Evolutionary conservation across 2,888 invertebrate genomes (phyloP).

Genomic region (Eristalinus sepulchralis): DNA sequence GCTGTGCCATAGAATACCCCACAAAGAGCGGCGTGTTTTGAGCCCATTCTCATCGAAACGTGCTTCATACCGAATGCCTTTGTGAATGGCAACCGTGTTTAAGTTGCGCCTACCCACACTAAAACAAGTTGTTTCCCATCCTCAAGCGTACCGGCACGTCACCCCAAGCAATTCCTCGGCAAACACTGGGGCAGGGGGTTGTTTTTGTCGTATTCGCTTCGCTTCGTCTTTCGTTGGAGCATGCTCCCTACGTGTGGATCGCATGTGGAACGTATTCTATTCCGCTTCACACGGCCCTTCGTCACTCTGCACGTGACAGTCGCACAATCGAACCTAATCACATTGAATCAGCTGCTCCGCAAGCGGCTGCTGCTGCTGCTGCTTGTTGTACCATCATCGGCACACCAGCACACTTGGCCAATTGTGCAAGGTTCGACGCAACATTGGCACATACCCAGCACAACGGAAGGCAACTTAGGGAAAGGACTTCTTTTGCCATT

Average conservation of each 20-base stretch:
- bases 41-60: background rate
- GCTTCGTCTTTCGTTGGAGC: constrained; percentile 37
- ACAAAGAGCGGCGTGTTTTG: background rate
- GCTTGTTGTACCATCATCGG: background rate
- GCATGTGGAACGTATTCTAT: constrained; percentile 36
- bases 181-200: constrained; percentile 27
- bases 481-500: constrained; percentile 37
- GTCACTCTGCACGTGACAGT: constrained; percentile 50
- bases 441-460: constrained; percentile 38
- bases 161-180: constrained; percentile 9
- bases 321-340: constrained; percentile 4
- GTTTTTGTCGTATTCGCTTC: constrained; percentile 47
- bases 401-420: constrained; percentile 12
- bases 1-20: background rate
- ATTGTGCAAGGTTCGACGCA: constrained; percentile 56
- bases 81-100: too few relatives aligned
- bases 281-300: background rate
- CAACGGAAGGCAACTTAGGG: background rate
- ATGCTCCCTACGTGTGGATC: constrained; percentile 39
- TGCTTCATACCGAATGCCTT: background rate
- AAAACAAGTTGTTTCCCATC: background rate
- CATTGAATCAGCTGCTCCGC: constrained; percentile 36
- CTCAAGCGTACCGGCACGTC: background rate
- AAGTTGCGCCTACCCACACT: background rate
- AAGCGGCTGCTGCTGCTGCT: background rate